Conservation (phyloP, 1,140 invertebrate species). For the Drosophila sechellia region DNA sequence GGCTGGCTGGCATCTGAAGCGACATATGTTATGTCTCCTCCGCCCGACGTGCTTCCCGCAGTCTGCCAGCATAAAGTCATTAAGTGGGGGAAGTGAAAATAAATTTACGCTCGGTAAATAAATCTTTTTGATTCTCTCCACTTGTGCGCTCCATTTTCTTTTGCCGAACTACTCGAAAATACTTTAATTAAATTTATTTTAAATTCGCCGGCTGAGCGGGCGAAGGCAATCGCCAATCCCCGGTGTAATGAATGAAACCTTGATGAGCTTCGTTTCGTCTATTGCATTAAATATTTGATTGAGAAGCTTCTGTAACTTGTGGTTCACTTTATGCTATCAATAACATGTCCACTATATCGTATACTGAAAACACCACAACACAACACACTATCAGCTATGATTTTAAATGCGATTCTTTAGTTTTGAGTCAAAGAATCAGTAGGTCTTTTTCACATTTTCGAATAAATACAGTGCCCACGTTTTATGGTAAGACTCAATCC, state of each 20-base stretch:
- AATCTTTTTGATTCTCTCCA: conserved; percentile 74
- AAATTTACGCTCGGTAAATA: conserved; percentile 81
- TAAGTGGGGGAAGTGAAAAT: conserved; percentile 77
- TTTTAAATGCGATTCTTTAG: background rate
- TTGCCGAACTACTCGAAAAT: conserved; percentile 57
- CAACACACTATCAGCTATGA: background rate
- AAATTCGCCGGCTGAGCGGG: conserved; percentile 6
- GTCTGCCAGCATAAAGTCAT: conserved; percentile 67
- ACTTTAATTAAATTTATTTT: conserved; percentile 77
- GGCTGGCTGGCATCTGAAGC: conserved; percentile 8
- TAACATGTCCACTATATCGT: too few relatives aligned
- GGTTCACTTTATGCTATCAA: background rate
- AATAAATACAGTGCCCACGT: background rate
- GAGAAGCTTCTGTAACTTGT: background rate
- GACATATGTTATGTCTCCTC: conserved; percentile 69
- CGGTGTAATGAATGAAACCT: background rate
- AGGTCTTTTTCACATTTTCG: background rate
- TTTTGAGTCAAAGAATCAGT: too few relatives aligned
- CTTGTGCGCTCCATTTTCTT: conserved; percentile 14
- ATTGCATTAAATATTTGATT: background rate
- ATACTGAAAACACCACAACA: too few relatives aligned
- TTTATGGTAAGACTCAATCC: background rate
- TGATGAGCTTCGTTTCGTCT: background rate
- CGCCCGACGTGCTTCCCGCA: conserved; percentile 15
- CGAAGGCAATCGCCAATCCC: background rate